Percentiles rank a stretch among this genome's conserved stretches.
Evolutionary conservation across 2,113 vertebrate species (phyloP).

Genomic region (Embiotoca jacksoni): DNA sequence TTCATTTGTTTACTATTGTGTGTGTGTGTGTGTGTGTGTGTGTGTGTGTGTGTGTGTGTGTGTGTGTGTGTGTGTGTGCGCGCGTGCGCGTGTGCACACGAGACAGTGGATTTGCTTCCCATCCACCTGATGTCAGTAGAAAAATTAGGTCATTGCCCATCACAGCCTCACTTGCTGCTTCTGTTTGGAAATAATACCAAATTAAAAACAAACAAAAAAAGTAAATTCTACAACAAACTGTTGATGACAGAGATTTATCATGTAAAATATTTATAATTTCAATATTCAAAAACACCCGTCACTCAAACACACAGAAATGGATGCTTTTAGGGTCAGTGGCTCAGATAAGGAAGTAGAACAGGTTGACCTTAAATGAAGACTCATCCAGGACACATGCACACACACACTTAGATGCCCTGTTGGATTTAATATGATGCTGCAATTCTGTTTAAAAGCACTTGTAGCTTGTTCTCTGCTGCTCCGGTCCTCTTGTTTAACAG

Average conservation of each 20-base stretch:
- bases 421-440: not conserved
- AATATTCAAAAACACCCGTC: not conserved
- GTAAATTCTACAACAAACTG: not conserved
- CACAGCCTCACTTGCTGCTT: conserved; percentile 38
- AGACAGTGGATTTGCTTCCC: conserved; percentile 18
- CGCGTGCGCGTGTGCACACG: too few relatives aligned
- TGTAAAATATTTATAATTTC: not conserved
- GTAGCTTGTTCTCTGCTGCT: too few relatives aligned
- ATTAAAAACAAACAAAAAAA: not conserved
- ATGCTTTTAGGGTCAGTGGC: conserved; percentile 11
- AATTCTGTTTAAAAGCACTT: too few relatives aligned
- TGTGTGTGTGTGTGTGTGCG: not conserved
- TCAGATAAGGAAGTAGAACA: not conserved
- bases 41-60: conserved; percentile 5
- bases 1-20: too few relatives aligned
- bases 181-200: conserved; percentile 20
- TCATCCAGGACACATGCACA: not conserved
- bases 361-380: conserved; percentile 1
- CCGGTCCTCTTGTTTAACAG: not conserved
- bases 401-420: not conserved
- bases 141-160: conserved; percentile 22
- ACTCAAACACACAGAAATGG: not conserved
- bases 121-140: conserved; percentile 36
- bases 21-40: not conserved
- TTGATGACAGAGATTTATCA: not conserved